Conservation (phyloP, 2,797 vertebrate genomes). For the Schizopygopsis pylzovi region DNA sequence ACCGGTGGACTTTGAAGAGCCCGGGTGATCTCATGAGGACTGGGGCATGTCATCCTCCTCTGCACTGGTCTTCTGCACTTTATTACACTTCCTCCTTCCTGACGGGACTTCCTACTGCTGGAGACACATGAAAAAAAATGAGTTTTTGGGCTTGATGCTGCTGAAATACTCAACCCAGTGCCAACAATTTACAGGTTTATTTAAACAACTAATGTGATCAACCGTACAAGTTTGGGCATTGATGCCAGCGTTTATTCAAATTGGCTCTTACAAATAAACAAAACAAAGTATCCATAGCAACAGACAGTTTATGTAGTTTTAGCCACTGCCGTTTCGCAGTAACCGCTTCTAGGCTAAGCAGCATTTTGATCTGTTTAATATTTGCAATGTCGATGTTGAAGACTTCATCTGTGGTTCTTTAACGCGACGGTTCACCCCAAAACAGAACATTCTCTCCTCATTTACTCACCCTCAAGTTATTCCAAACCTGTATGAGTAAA, state of each 20-base stretch:
- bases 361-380: neutral
- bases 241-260: neutral
- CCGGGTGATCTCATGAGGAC: constrained; percentile 86
- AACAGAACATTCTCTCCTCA: neutral
- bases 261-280: neutral
- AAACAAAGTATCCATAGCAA: neutral
- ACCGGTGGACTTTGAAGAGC: constrained; percentile 76
- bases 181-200: neutral
- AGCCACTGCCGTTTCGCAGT: neutral
- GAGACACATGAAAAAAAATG: constrained; percentile 27
- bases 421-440: neutral
- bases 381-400: neutral
- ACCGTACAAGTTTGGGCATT: neutral
- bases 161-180: neutral
- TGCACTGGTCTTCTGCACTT: constrained; percentile 73
- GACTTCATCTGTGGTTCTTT: neutral
- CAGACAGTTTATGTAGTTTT: neutral
- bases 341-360: neutral
- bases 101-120: constrained; percentile 80
- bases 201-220: neutral
- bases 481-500: neutral
- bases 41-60: constrained; percentile 90
- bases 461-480: neutral
- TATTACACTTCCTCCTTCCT: constrained; percentile 68
- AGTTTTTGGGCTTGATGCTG: neutral